A percentile compares a stretch with the other conserved stretches of the same genome.
Conservation (phyloP, 2,888 invertebrate genomes). For the Drosophila glabriapex region DNA sequence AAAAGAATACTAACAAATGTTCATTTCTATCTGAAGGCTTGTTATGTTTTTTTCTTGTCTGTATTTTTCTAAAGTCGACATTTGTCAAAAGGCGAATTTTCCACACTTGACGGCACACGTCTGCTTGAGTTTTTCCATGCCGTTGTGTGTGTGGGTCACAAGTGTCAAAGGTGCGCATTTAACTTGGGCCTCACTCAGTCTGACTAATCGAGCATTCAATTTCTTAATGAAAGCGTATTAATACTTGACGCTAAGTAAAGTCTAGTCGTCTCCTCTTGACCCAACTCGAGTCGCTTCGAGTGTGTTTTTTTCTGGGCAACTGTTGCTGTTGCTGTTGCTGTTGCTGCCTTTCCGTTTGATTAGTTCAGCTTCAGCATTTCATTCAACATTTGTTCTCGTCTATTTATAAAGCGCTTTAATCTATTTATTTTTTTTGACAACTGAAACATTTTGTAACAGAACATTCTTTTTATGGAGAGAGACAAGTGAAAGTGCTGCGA, state of each 20-base stretch:
- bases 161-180: conserved; percentile 74
- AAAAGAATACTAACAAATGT: conserved; percentile 63
- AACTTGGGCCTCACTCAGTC: conserved; percentile 39
- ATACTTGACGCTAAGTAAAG: conserved; percentile 71
- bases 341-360: conserved; percentile 53
- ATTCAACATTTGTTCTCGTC: conserved; percentile 39
- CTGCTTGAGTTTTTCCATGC: conserved; percentile 29
- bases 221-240: conserved; percentile 79
- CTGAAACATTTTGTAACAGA: conserved; percentile 47
- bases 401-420: conserved; percentile 44
- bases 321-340: conserved; percentile 3
- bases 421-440: conserved; percentile 47
- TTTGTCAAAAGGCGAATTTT: conserved; percentile 80
- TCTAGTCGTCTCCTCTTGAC: conserved; percentile 14
- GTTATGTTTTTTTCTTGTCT: conserved; percentile 28
- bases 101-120: conserved; percentile 79
- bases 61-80: conserved; percentile 47
- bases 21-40: conserved; percentile 43
- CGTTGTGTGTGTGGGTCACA: conserved; percentile 67
- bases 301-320: conserved; percentile 42
- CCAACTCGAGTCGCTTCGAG: conserved; percentile 23
- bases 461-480: conserved; percentile 20
- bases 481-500: conserved; percentile 34
- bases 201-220: conserved; percentile 80
- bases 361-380: conserved; percentile 32